phyloP scores from a whole-genome alignment of 1,140 invertebrate genomes.

The Pseudomyrmex concolor region DNA sequence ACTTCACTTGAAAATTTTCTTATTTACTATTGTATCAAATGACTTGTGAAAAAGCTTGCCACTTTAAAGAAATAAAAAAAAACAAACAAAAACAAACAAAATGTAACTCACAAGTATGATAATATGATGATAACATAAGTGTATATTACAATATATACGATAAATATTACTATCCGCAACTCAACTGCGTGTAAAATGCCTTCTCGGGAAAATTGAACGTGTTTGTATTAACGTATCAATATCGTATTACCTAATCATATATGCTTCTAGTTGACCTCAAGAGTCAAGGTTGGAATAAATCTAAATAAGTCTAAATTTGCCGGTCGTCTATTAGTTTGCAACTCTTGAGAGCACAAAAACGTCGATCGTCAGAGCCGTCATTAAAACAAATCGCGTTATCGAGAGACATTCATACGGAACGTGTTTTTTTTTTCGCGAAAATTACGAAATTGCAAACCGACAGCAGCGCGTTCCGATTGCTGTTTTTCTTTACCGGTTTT shows the following conservation, averaged over 20 bases:
- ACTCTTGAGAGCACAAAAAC: background rate
- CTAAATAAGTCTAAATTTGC: constrained; percentile 15
- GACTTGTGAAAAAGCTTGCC: too few relatives aligned
- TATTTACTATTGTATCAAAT: too few relatives aligned
- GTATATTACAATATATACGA: too few relatives aligned
- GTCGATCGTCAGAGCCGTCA: too few relatives aligned
- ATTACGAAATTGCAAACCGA: background rate
- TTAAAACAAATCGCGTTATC: too few relatives aligned
- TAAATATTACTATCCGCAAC: background rate
- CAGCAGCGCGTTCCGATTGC: background rate
- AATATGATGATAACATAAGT: too few relatives aligned
- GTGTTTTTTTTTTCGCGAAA: background rate
- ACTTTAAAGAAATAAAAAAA: background rate
- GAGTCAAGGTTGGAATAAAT: constrained; percentile 8
- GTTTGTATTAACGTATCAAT: background rate
- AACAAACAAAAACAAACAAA: background rate
- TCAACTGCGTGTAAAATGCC: background rate
- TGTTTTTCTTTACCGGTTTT: background rate
- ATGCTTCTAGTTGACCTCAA: constrained; percentile 9
- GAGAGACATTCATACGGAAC: too few relatives aligned
- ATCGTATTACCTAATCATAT: constrained; percentile 3
- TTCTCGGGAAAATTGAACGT: constrained; percentile 10
- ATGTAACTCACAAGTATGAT: background rate
- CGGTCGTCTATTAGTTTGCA: background rate
- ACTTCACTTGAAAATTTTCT: background rate